phyloP scores from a whole-genome alignment of 2,797 vertebrate genomes.

The Clarias platycephalus region DNA sequence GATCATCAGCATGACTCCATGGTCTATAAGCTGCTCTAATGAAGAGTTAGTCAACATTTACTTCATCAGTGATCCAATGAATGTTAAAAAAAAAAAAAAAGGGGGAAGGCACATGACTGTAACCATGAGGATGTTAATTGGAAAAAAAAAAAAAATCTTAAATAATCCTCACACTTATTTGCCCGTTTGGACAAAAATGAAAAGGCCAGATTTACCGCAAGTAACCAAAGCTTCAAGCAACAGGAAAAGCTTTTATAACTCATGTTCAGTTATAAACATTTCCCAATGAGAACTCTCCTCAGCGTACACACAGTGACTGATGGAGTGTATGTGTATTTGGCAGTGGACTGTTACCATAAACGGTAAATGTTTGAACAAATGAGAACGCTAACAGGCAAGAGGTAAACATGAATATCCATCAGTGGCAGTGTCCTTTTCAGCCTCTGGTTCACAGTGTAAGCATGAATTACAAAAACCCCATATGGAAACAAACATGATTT shows the following conservation, averaged over 20 bases:
- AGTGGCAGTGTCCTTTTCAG: slow-evolving; percentile 24
- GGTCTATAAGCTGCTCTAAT: slow-evolving; percentile 16
- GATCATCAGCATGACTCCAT: slow-evolving; percentile 31
- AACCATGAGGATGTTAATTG: slow-evolving; percentile 2
- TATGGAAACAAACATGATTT: slow-evolving; percentile 21
- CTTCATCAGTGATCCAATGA: slow-evolving; percentile 5
- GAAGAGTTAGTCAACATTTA: slow-evolving; percentile 15
- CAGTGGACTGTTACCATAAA: slow-evolving; percentile 47
- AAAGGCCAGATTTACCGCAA: slow-evolving; percentile 38
- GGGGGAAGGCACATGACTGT: not conserved
- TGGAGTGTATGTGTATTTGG: slow-evolving; percentile 22
- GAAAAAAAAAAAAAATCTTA: not conserved
- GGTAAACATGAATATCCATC: slow-evolving; percentile 53
- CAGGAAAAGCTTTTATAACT: slow-evolving; percentile 34
- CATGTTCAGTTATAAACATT: slow-evolving; percentile 21
- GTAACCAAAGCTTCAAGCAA: slow-evolving; percentile 31
- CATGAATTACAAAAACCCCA: slow-evolving; percentile 35
- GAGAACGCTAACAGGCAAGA: slow-evolving; percentile 16
- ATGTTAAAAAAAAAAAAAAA: not conserved
- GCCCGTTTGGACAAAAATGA: not conserved
- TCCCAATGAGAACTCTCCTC: slow-evolving; percentile 17
- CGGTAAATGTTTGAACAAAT: slow-evolving; percentile 51
- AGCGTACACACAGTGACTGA: slow-evolving; percentile 19
- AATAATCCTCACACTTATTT: slow-evolving; percentile 4
- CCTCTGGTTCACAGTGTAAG: slow-evolving; percentile 32